phyloP scores from a whole-genome alignment of 2,113 vertebrate genomes.

The Esox niger region DNA sequence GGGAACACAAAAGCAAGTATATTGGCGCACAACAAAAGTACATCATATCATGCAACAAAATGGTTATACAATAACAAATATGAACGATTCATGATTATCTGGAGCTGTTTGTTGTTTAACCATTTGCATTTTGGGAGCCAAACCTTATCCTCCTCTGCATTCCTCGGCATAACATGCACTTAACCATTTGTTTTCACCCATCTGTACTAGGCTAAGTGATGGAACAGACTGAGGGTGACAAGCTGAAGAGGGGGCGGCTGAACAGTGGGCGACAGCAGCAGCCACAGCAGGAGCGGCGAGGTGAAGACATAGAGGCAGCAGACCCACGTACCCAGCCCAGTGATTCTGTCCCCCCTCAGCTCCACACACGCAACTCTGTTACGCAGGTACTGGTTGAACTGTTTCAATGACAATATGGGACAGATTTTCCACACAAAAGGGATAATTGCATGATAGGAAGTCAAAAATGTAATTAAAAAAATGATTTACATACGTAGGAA shows the following conservation, averaged over 20 bases:
- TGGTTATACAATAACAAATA: too few relatives aligned
- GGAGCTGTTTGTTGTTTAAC: background rate
- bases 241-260: constrained; percentile 11
- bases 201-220: constrained; percentile 26
- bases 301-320: constrained; percentile 7
- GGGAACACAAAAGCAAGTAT: too few relatives aligned
- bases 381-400: constrained; percentile 37
- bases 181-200: too few relatives aligned
- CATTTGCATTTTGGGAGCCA: background rate
- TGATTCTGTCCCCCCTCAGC: background rate
- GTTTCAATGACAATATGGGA: too few relatives aligned
- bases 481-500: too few relatives aligned
- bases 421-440: too few relatives aligned
- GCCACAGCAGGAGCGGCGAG: background rate
- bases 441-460: too few relatives aligned
- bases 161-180: too few relatives aligned
- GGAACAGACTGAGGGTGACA: constrained; percentile 30
- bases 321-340: constrained; percentile 3
- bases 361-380: constrained; percentile 19
- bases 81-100: background rate
- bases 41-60: too few relatives aligned
- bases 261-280: constrained; percentile 14
- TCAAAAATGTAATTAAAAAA: too few relatives aligned
- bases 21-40: too few relatives aligned
- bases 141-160: background rate